phyloP scores from a whole-genome alignment of 1,140 invertebrate species.

The honey bee (Apis mellifera) region DNA sequence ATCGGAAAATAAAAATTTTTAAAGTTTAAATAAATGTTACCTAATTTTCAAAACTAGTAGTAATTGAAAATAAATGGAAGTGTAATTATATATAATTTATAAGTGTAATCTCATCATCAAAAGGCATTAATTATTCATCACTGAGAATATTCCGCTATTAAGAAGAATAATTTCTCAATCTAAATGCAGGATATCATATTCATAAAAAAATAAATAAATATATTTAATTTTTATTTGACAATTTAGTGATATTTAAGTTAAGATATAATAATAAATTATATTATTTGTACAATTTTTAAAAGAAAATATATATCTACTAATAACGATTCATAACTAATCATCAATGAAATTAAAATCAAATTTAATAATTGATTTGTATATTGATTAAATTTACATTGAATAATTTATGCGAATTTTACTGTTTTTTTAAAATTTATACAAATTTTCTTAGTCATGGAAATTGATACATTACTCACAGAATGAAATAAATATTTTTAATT shows the following conservation, averaged over 20 bases:
- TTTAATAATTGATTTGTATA: too few relatives aligned
- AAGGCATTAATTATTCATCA: not conserved
- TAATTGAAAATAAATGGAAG: not conserved
- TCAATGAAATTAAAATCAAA: too few relatives aligned
- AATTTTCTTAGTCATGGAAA: too few relatives aligned
- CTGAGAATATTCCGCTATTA: not conserved
- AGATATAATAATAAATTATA: too few relatives aligned
- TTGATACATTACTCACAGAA: too few relatives aligned
- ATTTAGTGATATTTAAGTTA: not conserved
- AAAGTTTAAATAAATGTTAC: conserved; percentile 21
- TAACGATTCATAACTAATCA: too few relatives aligned
- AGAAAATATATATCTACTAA: too few relatives aligned
- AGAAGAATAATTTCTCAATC: not conserved
- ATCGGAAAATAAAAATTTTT: not conserved
- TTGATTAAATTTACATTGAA: too few relatives aligned
- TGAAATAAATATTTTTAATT: too few relatives aligned
- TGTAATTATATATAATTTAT: not conserved
- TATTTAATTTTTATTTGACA: not conserved
- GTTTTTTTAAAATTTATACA: too few relatives aligned
- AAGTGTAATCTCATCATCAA: not conserved
- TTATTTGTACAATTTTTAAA: too few relatives aligned
- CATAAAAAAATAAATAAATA: not conserved
- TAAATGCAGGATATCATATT: not conserved
- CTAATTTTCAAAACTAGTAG: not conserved
- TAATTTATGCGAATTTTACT: too few relatives aligned